A percentile compares a stretch with the other conserved stretches of the same genome.
Evolutionary conservation across 2,797 vertebrate species (phyloP).

Genomic region (Fringilla coelebs): DNA sequence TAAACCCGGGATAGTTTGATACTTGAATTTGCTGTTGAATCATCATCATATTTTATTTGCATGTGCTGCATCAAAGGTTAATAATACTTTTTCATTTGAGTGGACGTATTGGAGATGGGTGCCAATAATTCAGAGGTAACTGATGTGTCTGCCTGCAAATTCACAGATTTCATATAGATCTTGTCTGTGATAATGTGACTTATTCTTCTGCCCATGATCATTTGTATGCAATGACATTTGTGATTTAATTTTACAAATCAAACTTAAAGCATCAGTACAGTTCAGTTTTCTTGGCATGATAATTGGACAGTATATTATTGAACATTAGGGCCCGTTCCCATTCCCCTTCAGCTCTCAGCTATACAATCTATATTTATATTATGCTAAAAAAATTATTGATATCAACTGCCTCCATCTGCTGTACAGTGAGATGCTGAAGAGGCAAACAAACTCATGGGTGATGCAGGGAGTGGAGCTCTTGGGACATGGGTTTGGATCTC

Average conservation of each 20-base stretch:
- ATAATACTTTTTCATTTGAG: slow-evolving; percentile 24
- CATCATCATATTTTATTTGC: background rate
- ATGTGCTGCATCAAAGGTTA: slow-evolving; percentile 27
- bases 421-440: background rate
- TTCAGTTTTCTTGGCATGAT: background rate
- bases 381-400: slow-evolving; percentile 19
- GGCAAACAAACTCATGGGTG: background rate
- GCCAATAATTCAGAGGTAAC: slow-evolving; percentile 45
- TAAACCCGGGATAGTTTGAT: background rate
- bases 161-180: slow-evolving; percentile 29
- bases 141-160: slow-evolving; percentile 34
- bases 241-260: slow-evolving; percentile 52
- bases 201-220: background rate
- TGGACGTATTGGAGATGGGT: background rate
- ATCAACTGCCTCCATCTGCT: slow-evolving; percentile 12
- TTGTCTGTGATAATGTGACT: slow-evolving; percentile 22
- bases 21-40: slow-evolving; percentile 10
- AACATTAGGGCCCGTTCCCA: background rate
- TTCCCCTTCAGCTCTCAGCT: slow-evolving; percentile 16
- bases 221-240: slow-evolving; percentile 27
- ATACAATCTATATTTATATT: slow-evolving; percentile 36
- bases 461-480: background rate
- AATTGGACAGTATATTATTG: slow-evolving; percentile 8
- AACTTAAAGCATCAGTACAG: slow-evolving; percentile 1
- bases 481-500: background rate